Conservation (phyloP, 2,888 invertebrate species). For the Tetrapedia diversipes region DNA sequence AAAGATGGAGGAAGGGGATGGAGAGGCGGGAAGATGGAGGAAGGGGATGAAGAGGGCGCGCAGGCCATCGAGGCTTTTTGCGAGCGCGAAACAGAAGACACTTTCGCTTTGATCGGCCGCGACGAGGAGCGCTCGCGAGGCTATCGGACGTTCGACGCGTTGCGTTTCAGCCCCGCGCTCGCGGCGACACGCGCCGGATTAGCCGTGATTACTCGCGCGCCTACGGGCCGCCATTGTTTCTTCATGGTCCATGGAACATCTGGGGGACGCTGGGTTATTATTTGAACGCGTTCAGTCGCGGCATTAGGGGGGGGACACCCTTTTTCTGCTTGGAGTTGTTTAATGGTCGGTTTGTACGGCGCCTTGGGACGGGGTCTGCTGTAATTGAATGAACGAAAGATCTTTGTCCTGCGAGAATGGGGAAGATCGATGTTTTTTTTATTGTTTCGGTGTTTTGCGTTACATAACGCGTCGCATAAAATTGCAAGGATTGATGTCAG, state of each 20-base stretch:
- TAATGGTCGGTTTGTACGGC: background rate
- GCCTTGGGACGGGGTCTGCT: background rate
- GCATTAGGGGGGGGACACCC: background rate
- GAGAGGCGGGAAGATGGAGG: too few species aligned
- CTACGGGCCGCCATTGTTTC: conserved; percentile 40
- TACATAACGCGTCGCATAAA: too few species aligned
- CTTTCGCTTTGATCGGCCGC: conserved; percentile 57
- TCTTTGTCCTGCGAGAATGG: too few species aligned
- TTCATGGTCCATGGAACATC: background rate
- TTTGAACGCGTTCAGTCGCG: conserved; percentile 1
- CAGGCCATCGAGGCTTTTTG: conserved; percentile 30
- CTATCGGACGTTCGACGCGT: conserved; percentile 52
- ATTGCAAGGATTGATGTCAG: too few species aligned
- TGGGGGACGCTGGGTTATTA: conserved; percentile 11
- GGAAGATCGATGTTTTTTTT: too few species aligned
- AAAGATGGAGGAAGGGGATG: background rate
- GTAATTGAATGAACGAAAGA: background rate
- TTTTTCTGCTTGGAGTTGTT: background rate
- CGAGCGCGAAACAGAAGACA: conserved; percentile 38
- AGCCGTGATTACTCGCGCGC: conserved; percentile 56
- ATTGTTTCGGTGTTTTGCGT: too few species aligned
- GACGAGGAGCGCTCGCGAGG: conserved; percentile 29
- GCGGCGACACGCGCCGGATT: conserved; percentile 36
- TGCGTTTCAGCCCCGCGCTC: conserved; percentile 17
- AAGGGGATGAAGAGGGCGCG: conserved; percentile 6